Evolutionary conservation across 2,888 invertebrate species (phyloP).

Genomic region (Orthosia incerta): DNA sequence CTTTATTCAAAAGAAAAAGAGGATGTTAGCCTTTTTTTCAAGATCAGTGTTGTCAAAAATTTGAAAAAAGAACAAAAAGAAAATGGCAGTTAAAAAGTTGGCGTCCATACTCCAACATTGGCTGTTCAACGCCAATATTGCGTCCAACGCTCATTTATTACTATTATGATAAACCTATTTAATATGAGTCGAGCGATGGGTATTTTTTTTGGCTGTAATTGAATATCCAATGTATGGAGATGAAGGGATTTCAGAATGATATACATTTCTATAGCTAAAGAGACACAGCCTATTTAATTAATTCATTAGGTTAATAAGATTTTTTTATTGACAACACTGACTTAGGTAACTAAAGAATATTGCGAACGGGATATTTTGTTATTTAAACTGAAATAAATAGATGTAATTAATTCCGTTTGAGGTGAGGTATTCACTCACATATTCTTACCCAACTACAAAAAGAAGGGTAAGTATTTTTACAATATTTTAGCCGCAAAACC

Average conservation of each 20-base stretch:
- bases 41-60: constrained; percentile 62
- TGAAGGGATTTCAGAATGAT: constrained; percentile 6
- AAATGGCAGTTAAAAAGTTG: constrained; percentile 1
- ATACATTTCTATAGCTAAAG: constrained; percentile 46
- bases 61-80: constrained; percentile 11
- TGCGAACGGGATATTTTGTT: constrained; percentile 46
- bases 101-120: constrained; percentile 18
- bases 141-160: constrained; percentile 26
- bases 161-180: constrained; percentile 52
- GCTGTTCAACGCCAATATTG: constrained; percentile 31
- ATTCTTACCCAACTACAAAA: constrained; percentile 2
- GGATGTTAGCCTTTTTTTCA: constrained; percentile 30
- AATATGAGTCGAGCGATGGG: constrained; percentile 30
- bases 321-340: constrained; percentile 59
- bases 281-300: constrained; percentile 58
- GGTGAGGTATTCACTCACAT: constrained; percentile 38
- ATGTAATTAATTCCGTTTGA: constrained; percentile 27
- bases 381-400: constrained; percentile 41
- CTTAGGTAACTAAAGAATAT: constrained; percentile 25
- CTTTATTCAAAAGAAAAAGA: constrained; percentile 28
- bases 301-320: constrained; percentile 14
- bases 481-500: constrained; percentile 24
- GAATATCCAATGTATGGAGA: constrained; percentile 9
- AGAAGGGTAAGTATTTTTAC: background rate
- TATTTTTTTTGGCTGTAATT: constrained; percentile 9